Evolutionary conservation across 2,113 vertebrate genomes (phyloP), one percentile per base, ranked within the genome.

Genomic region (Acrocephalus kingi): DNA sequence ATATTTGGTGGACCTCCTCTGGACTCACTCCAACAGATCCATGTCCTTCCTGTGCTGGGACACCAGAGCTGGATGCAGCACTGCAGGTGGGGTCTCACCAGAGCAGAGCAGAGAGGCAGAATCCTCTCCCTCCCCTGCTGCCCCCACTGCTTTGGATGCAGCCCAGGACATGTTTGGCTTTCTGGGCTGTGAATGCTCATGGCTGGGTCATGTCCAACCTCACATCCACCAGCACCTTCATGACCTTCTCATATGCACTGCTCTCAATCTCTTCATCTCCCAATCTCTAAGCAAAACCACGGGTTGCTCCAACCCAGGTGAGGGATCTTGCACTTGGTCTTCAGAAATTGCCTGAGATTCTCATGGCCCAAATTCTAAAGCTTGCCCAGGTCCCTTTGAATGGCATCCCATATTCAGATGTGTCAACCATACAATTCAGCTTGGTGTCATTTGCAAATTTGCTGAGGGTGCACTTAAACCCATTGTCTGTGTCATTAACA

Each of bases 91-190:
- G 9, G 10, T 43, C 35, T 59, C 37, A 58, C 0, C 21, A 64
- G 35, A 43, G 13, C 31, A 41, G 43, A 72, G 35, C 27, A 73
- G 25, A 73, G 35, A 19, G 18, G 15, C 12, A 59, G 52, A 51
- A 59, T 59, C 11, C 15, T 7, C 25, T 10, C 16, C 51, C 16
- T 28, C 0, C 16, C 41, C 20, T 31, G 17, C 6, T 63, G 19
- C 0, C 17, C 37, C 31, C 1, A 0, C 6, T 33, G 25, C 27
- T 69, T 1, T 69, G 39, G 46, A 37, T 61, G 22, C 31, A 68
- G 35, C 21, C 7, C 25, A 81, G 51, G 10, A 49, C 2, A 20
- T 1, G 0, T 13, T 4, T 59, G 15, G 5, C 28, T 59, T 5
- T 59, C 52, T 45, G 23, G 23, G 28, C 14, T 59, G 22, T 0